phyloP scores from a whole-genome alignment of 2,888 invertebrate species.

The Rhyacophila evoluta region DNA sequence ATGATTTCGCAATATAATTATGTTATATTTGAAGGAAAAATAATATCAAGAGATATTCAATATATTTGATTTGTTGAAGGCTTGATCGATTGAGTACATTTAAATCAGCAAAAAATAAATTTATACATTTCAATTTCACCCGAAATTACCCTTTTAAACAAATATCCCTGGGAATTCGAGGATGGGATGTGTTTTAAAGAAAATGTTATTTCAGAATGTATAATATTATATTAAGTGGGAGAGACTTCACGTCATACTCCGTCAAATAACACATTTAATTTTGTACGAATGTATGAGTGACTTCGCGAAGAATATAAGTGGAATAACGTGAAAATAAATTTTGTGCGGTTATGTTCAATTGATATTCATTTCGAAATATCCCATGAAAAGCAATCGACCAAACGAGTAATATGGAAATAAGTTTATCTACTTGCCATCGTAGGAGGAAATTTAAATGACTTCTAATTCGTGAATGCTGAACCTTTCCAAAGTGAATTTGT shows the following conservation, averaged over 20 bases:
- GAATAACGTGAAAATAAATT: not conserved
- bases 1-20: too few relatives aligned
- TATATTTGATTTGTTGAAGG: not conserved
- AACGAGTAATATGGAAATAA: constrained; percentile 27
- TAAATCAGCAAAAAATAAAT: not conserved
- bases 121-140: not conserved
- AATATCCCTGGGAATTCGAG: not conserved
- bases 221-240: not conserved
- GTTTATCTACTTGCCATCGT: constrained; percentile 23
- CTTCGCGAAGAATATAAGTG: not conserved
- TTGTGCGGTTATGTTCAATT: constrained; percentile 24
- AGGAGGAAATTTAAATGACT: constrained; percentile 30
- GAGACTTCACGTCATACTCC: not conserved
- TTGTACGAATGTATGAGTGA: constrained; percentile 1
- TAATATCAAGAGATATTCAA: too few relatives aligned
- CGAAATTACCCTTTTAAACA: constrained; percentile 6
- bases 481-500: not conserved
- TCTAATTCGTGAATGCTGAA: constrained; percentile 23
- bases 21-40: too few relatives aligned
- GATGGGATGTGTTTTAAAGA: constrained; percentile 6
- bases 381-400: constrained; percentile 14
- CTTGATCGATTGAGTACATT: not conserved
- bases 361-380: constrained; percentile 22
- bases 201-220: constrained; percentile 3
- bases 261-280: constrained; percentile 22